These are phyloP conservation scores for Crotalus helleri DNA, from an alignment of 2,113 vertebrate species.

Conservation along the genomic window DNA sequence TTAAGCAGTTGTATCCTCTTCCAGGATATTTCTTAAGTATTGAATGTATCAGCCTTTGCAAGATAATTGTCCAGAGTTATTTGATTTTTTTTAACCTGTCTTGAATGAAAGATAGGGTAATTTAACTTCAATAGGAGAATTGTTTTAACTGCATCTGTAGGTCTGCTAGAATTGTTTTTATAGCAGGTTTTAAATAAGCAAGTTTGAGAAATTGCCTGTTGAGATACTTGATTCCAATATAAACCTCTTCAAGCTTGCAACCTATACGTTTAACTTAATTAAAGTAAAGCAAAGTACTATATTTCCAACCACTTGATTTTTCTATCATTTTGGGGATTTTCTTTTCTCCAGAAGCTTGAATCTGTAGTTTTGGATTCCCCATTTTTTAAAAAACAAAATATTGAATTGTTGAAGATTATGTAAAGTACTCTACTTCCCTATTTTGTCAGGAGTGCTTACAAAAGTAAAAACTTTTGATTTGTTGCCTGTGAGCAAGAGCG, in stretches of 20 bases:
- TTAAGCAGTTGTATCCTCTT: not conserved
- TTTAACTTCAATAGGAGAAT: not conserved
- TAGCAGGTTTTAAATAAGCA: not conserved
- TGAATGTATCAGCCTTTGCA: not conserved
- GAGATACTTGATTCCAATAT: not conserved
- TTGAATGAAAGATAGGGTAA: not conserved
- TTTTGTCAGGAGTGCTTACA: not conserved
- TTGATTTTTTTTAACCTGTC: not conserved
- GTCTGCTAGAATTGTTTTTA: not conserved
- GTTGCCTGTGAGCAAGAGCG: not conserved
- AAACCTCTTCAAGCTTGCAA: not conserved
- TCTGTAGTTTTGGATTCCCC: not conserved
- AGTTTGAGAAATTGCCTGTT: not conserved
- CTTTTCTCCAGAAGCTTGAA: not conserved
- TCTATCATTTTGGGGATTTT: not conserved
- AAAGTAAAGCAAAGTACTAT: constrained; percentile 8
- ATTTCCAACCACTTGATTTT: not conserved
- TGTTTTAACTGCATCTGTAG: not conserved
- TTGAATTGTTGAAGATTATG: not conserved
- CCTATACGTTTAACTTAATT: not conserved
- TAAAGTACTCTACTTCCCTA: not conserved
- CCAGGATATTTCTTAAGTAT: not conserved
- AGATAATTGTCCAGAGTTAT: not conserved
- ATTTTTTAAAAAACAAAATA: too few species aligned
- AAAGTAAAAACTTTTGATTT: not conserved